Evolutionary conservation across 2,113 vertebrate genomes (phyloP).

Genomic region (Protobothrops flavoviridis): DNA sequence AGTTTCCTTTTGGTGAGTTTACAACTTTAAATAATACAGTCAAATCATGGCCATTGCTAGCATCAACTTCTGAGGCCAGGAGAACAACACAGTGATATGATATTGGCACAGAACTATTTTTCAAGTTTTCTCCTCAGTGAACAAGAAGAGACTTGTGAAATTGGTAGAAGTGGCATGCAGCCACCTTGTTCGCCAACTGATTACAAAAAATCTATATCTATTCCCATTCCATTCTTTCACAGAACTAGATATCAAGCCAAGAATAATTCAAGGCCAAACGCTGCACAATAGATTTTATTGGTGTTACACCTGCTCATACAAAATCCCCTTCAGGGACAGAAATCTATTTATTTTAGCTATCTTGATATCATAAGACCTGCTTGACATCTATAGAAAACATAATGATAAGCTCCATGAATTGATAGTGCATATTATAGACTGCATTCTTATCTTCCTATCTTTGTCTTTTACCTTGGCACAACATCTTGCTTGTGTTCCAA

Average conservation of each 20-base stretch:
- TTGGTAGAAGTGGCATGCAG: slow-evolving; percentile 13
- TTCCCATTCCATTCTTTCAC: not conserved
- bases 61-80: slow-evolving; percentile 22
- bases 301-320: not conserved
- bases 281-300: not conserved
- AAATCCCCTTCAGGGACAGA: not conserved
- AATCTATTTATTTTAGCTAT: not conserved
- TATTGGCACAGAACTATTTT: slow-evolving; percentile 1
- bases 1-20: not conserved
- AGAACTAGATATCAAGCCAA: not conserved
- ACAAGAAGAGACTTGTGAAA: slow-evolving; percentile 9
- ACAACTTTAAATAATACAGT: slow-evolving; percentile 7
- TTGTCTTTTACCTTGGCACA: not conserved
- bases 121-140: not conserved
- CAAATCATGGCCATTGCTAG: slow-evolving; percentile 19
- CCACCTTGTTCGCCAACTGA: slow-evolving; percentile 35
- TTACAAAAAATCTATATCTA: not conserved
- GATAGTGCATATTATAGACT: not conserved
- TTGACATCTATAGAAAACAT: not conserved
- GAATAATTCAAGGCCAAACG: not conserved
- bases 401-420: not conserved
- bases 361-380: not conserved
- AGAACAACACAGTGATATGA: slow-evolving; percentile 31
- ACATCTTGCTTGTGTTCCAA: not conserved
- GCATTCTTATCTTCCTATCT: not conserved